Percentiles rank a stretch among this genome's conserved stretches.
phyloP scores from a whole-genome alignment of 2,113 vertebrate genomes.

The Clupea harengus region DNA sequence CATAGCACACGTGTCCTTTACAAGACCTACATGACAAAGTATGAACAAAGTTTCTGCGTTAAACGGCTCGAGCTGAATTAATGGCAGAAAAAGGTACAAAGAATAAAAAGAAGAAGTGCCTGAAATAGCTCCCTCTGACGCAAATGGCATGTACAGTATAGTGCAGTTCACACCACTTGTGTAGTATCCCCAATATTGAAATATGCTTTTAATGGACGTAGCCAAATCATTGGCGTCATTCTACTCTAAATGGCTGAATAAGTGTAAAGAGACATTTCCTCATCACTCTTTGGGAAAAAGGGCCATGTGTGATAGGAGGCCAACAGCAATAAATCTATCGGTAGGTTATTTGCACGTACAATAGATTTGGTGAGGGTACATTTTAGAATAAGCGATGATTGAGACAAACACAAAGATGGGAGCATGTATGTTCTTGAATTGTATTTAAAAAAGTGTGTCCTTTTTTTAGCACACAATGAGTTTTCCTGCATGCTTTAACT shows the following conservation, averaged over 20 bases:
- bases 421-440: not conserved
- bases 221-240: not conserved
- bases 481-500: not conserved
- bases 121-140: not conserved
- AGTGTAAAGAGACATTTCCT: slow-evolving; percentile 5
- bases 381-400: not conserved
- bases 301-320: not conserved
- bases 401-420: not conserved
- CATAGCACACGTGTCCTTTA: too few relatives aligned
- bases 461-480: not conserved
- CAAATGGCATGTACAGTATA: not conserved
- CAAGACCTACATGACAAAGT: too few relatives aligned
- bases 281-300: not conserved
- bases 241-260: not conserved
- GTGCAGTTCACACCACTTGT: not conserved
- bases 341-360: not conserved
- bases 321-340: not conserved
- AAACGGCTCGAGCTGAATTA: too few relatives aligned
- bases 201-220: not conserved
- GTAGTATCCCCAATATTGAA: not conserved
- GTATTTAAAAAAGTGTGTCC: not conserved
- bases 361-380: not conserved
- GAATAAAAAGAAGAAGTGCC: not conserved
- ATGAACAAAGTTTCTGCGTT: too few relatives aligned
- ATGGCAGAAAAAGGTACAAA: too few relatives aligned